Percentiles rank a stretch among this genome's conserved stretches.
These are phyloP conservation scores for Lasioglossum pauxillum DNA, from an alignment of 2,888 invertebrate genomes.

Conservation along the genomic window DNA sequence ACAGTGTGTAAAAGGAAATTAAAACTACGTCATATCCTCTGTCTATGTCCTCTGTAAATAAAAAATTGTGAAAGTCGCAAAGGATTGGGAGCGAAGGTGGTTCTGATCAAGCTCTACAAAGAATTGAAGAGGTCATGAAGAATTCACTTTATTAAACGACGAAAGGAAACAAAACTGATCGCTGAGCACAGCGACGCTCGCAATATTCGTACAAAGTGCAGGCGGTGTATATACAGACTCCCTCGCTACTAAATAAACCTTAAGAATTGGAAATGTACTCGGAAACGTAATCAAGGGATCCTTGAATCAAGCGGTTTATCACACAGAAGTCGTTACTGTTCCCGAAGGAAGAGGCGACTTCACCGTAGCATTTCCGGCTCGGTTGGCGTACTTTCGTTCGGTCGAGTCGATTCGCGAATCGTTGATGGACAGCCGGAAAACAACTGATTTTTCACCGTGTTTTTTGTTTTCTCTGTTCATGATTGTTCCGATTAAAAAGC, in stretches of 20 bases:
- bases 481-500: not conserved
- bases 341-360: not conserved
- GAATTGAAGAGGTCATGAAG: conserved; percentile 56
- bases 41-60: no score
- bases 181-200: conserved; percentile 49
- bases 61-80: not conserved
- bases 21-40: no score
- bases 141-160: conserved; percentile 61
- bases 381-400: not conserved
- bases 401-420: not conserved
- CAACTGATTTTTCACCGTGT: not conserved
- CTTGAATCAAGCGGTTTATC: conserved; percentile 51
- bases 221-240: conserved; percentile 68
- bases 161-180: conserved; percentile 51
- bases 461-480: not conserved
- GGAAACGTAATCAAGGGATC: conserved; percentile 63
- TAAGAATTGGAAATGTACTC: conserved; percentile 63
- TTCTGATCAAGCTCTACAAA: not conserved
- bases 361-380: not conserved
- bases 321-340: conserved; percentile 34
- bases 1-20: no score
- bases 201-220: conserved; percentile 67
- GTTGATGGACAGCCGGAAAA: conserved; percentile 8
- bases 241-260: conserved; percentile 45
- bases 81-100: not conserved